Percentiles rank a stretch among this genome's conserved stretches.
Evolutionary conservation across 1,140 invertebrate species (phyloP).

Genomic region (Glossosoma conforme): DNA sequence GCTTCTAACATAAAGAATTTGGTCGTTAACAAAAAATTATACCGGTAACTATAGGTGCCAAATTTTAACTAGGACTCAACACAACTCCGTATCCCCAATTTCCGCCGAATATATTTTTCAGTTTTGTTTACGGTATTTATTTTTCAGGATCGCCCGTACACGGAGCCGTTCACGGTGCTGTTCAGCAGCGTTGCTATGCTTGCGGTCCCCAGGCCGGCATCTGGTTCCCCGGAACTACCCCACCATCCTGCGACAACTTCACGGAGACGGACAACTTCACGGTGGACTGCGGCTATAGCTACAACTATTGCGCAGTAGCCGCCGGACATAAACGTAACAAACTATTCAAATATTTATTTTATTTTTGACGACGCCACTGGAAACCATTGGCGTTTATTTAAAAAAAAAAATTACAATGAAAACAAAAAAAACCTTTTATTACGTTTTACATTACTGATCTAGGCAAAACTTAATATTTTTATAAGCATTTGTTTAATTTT

Average conservation of each 20-base stretch:
- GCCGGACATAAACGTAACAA: slow-evolving; percentile 40
- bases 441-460: not conserved
- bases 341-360: not conserved
- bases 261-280: slow-evolving; percentile 10
- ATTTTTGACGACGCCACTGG: not conserved
- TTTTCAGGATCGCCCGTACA: slow-evolving; percentile 17
- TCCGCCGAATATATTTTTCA: too few relatives aligned
- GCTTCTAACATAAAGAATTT: too few relatives aligned
- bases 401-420: slow-evolving; percentile 7
- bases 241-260: slow-evolving; percentile 16
- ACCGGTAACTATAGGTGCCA: too few relatives aligned
- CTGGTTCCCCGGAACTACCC: slow-evolving; percentile 3
- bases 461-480: slow-evolving; percentile 1
- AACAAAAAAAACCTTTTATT: not conserved
- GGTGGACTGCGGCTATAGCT: slow-evolving; percentile 37
- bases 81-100: too few relatives aligned
- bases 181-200: slow-evolving; percentile 22
- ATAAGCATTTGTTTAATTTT: too few relatives aligned
- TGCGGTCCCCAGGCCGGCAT: slow-evolving; percentile 22
- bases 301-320: slow-evolving; percentile 40
- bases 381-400: not conserved
- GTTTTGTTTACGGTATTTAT: too few relatives aligned
- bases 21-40: too few relatives aligned
- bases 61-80: too few relatives aligned
- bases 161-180: slow-evolving; percentile 6